These are phyloP conservation scores for Vollenhovia emeryi DNA, from an alignment of 1,140 invertebrate genomes.

Conservation along the genomic window DNA sequence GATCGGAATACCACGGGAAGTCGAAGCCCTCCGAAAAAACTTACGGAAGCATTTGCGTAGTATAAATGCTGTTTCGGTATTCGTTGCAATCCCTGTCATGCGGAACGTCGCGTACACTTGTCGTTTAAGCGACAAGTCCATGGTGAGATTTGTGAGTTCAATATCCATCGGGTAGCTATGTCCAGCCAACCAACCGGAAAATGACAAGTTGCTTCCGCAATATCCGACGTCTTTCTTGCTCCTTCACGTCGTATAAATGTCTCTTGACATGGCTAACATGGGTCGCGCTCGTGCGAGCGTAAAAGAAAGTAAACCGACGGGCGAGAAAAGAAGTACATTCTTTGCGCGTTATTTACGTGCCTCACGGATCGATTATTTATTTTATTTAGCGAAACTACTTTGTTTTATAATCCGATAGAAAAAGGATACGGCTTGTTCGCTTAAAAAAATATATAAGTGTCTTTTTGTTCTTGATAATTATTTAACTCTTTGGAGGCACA, in stretches of 20 bases:
- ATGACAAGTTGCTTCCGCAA: slow-evolving; percentile 52
- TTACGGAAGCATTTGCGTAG: not conserved
- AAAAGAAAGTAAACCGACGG: slow-evolving; percentile 30
- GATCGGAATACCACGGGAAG: not conserved
- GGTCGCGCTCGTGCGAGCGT: slow-evolving; percentile 17
- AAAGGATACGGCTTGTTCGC: not conserved
- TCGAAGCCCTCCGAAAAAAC: not conserved
- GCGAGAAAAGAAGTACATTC: not conserved
- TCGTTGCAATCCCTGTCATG: not conserved
- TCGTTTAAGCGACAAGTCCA: slow-evolving; percentile 34
- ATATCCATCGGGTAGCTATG: slow-evolving; percentile 22
- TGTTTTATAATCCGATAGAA: not conserved
- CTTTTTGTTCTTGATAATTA: not conserved
- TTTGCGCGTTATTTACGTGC: not conserved
- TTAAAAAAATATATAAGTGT: not conserved
- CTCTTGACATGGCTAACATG: not conserved
- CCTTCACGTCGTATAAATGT: not conserved
- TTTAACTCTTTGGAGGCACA: too few species aligned
- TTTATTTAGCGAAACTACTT: not conserved
- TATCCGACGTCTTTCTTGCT: slow-evolving; percentile 39
- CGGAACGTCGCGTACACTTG: slow-evolving; percentile 32
- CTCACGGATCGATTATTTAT: not conserved
- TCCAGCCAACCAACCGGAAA: slow-evolving; percentile 38
- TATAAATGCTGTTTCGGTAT: not conserved
- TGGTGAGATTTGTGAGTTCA: slow-evolving; percentile 25